Evolutionary conservation across 2,888 invertebrate species (phyloP), one percentile per base, ranked within the genome.

Genomic region (Tiphia femorata): DNA sequence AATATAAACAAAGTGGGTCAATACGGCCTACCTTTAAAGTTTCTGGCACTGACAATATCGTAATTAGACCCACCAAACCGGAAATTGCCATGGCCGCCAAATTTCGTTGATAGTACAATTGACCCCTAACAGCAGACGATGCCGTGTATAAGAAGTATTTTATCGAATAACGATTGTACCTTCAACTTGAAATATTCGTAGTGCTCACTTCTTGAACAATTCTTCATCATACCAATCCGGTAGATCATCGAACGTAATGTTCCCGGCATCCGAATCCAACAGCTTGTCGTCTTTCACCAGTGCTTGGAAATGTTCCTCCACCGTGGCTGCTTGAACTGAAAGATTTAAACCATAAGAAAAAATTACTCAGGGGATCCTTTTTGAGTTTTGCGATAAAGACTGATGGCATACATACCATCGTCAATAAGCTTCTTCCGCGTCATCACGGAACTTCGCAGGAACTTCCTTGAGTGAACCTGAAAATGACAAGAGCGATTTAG

Each of bases 51-150:
- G 91, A 84, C 56, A 96, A 85, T 41, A 95, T 90, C 2, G 90
- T 86, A 16, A 94, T 84, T 19, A 96, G 84, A 0, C 95, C 95
- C 44, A 88, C 81, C 40, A 94, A 78, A 87, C 92, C 92, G 0
- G 89, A 86, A 0, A 88, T 82, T 16, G 87, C 85, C 61, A 93
- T 83, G 3, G 88, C 85, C 77, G 90, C 90, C 57, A 90, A 85
- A 80, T 94, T 88, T 49, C 88, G 86, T 67, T 85, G 82, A 80
- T 89, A 92, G 80, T 91, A 94, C 1, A 85, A 76, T 71, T 93
- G 92, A 0, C 91, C 95, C 71, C 93, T 79, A 49, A 12, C n/a
- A n/a, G n/a, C n/a, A n/a, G n/a, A n/a, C n/a, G n/a, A n/a, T n/a
- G n/a, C n/a, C n/a, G n/a, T n/a, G n/a, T n/a, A n/a, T n/a, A n/a